Conservation (phyloP, 2,113 vertebrate species). For the Microtus montanus region DNA sequence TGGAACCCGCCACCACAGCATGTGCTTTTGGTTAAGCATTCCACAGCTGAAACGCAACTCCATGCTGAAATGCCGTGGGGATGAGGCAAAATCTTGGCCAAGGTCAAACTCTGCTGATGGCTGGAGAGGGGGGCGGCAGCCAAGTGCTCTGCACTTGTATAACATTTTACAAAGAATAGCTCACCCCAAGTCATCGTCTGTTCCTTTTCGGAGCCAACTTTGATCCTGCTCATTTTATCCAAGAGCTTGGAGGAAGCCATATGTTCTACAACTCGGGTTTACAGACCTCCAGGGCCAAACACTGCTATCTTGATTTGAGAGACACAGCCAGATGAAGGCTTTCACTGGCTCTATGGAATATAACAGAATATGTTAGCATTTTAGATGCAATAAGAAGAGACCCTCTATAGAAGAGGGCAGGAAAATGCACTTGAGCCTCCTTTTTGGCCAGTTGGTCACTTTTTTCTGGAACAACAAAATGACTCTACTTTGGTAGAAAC, state of each 20-base stretch:
- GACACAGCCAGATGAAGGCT: not conserved
- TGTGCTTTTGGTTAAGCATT: constrained; percentile 75
- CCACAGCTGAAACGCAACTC: constrained; percentile 68
- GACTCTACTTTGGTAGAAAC: constrained; percentile 8
- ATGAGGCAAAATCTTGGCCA: constrained; percentile 74
- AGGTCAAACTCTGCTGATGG: constrained; percentile 74
- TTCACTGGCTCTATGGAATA: not conserved
- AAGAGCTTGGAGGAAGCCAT: constrained; percentile 48
- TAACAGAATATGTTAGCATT: not conserved
- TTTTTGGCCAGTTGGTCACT: not conserved
- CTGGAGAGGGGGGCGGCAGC: constrained; percentile 43
- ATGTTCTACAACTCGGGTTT: not conserved
- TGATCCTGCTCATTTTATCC: constrained; percentile 31
- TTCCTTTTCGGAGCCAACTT: constrained; percentile 67
- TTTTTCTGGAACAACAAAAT: constrained; percentile 8
- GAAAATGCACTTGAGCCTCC: not conserved
- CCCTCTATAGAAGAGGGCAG: not conserved
- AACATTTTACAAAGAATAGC: constrained; percentile 62
- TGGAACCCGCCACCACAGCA: constrained; percentile 37
- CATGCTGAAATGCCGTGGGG: constrained; percentile 38
- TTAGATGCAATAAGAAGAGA: not conserved
- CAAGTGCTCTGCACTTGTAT: constrained; percentile 67
- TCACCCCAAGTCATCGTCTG: constrained; percentile 61
- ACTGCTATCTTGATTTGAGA: constrained; percentile 35
- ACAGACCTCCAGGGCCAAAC: constrained; percentile 32